These are phyloP conservation scores for Leptinotarsa haldemani DNA, from an alignment of 2,888 invertebrate species.

Conservation along the genomic window DNA sequence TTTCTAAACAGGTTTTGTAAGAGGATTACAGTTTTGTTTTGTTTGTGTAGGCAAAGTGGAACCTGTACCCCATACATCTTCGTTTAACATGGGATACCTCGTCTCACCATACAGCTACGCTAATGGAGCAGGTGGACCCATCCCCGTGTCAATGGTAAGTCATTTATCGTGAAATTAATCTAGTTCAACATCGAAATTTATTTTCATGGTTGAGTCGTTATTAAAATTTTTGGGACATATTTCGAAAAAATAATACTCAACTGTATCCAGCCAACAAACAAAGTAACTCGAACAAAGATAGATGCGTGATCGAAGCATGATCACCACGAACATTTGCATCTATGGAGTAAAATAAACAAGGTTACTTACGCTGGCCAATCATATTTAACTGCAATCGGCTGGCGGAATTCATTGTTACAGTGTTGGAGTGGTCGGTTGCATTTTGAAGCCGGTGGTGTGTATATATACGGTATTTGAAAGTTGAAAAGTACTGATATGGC, in stretches of 20 bases:
- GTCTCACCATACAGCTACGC: slow-evolving; percentile 91
- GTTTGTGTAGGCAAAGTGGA: slow-evolving; percentile 81
- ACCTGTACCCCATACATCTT: slow-evolving; percentile 80
- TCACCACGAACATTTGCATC: too few species aligned
- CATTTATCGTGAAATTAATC: neutral
- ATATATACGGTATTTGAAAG: too few species aligned
- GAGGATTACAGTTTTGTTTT: slow-evolving; percentile 20
- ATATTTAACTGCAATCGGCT: too few species aligned
- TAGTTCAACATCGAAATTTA: neutral
- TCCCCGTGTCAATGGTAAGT: slow-evolving; percentile 92
- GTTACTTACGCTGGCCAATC: too few species aligned
- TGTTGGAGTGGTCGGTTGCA: too few species aligned
- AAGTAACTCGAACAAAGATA: too few species aligned
- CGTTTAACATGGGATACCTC: slow-evolving; percentile 93
- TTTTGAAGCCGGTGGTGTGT: too few species aligned
- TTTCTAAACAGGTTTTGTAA: neutral
- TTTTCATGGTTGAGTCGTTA: neutral
- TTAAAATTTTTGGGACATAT: neutral
- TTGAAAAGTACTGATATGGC: too few species aligned
- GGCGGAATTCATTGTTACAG: too few species aligned
- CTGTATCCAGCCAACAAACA: too few species aligned
- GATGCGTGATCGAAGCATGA: too few species aligned
- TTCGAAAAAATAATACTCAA: neutral
- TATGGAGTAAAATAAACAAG: too few species aligned
- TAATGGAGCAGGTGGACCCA: slow-evolving; percentile 85